Percentiles rank a stretch among this genome's conserved stretches.
phyloP scores from a whole-genome alignment of 1,140 invertebrate species.

The Drosophila miranda region DNA sequence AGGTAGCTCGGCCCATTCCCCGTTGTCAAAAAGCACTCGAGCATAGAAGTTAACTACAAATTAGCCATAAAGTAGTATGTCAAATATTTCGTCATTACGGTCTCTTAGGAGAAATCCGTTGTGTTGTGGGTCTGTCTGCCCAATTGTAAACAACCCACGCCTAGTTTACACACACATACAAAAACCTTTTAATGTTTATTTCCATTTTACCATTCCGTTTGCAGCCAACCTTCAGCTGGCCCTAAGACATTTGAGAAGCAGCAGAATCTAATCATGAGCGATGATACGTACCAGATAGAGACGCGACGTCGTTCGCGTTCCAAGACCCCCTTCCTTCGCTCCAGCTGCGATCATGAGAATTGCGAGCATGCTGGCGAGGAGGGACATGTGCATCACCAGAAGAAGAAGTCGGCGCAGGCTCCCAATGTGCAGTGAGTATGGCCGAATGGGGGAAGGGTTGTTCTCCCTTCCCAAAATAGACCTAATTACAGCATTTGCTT shows the following conservation, averaged over 20 bases:
- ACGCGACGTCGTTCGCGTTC: slow-evolving; percentile 85
- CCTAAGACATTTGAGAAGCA: slow-evolving; percentile 8
- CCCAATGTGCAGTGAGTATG: slow-evolving; percentile 84
- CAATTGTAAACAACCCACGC: slow-evolving; percentile 75
- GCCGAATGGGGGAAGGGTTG: not conserved
- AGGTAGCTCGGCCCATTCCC: slow-evolving; percentile 12
- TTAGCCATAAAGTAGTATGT: slow-evolving; percentile 16
- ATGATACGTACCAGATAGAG: slow-evolving; percentile 72
- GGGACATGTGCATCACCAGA: slow-evolving; percentile 81
- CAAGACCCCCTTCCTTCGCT: slow-evolving; percentile 85
- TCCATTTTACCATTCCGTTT: slow-evolving; percentile 19
- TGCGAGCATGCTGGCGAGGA: slow-evolving; percentile 83
- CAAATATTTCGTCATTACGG: slow-evolving; percentile 26
- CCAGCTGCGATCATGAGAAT: slow-evolving; percentile 84
- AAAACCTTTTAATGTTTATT: slow-evolving; percentile 34
- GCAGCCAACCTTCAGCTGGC: slow-evolving; percentile 22
- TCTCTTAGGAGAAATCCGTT: slow-evolving; percentile 3
- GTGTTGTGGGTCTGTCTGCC: slow-evolving; percentile 30
- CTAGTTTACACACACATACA: slow-evolving; percentile 19
- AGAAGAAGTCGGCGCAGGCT: slow-evolving; percentile 74
- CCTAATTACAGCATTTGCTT: slow-evolving; percentile 4
- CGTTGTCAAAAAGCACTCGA: slow-evolving; percentile 45
- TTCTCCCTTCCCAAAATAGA: slow-evolving; percentile 16
- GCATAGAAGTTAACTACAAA: slow-evolving; percentile 45
- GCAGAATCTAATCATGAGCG: slow-evolving; percentile 54